Percentiles rank a stretch among this genome's conserved stretches.
Evolutionary conservation across 2,888 invertebrate species (phyloP).

Genomic region (Fragum fragum): DNA sequence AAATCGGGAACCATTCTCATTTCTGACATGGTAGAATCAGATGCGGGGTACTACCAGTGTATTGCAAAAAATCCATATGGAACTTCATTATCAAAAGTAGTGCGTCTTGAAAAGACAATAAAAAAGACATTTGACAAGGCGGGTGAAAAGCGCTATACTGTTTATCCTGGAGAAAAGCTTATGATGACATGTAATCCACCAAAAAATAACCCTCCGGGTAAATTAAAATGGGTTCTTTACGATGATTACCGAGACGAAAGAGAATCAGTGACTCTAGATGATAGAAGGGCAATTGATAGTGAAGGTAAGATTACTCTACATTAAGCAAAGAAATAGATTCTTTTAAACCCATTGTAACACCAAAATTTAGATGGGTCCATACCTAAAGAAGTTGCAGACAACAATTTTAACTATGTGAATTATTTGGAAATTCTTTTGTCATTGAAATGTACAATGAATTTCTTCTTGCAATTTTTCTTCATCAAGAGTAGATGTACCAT

Average conservation of each 20-base stretch:
- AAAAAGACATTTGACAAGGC: slow-evolving; percentile 52
- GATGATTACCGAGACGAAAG: slow-evolving; percentile 43
- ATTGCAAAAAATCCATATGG: slow-evolving; percentile 98
- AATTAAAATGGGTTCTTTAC: slow-evolving; percentile 52
- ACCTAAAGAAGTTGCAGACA: no score
- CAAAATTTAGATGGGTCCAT: no score
- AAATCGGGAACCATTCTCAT: slow-evolving; percentile 70
- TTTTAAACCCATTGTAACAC: no score
- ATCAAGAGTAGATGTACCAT: no score
- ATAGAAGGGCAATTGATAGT: slow-evolving; percentile 97
- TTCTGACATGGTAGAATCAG: slow-evolving; percentile 88
- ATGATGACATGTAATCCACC: slow-evolving; percentile 66
- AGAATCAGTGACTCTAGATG: slow-evolving; percentile 87
- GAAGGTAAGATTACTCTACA: slow-evolving; percentile 88
- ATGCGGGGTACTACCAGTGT: slow-evolving; percentile 97
- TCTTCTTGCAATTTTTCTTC: no score
- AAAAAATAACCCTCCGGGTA: slow-evolving; percentile 57
- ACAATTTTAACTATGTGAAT: no score
- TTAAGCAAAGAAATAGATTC: neutral
- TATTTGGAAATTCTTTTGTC: no score
- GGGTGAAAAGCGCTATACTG: slow-evolving; percentile 22
- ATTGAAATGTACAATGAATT: no score
- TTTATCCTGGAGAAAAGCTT: slow-evolving; percentile 46
- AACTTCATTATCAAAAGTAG: slow-evolving; percentile 96
- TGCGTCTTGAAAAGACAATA: slow-evolving; percentile 95